Base-by-base conservation (phyloP, 2,797 vertebrate genomes). In the Etheostoma perlongum region DNA sequence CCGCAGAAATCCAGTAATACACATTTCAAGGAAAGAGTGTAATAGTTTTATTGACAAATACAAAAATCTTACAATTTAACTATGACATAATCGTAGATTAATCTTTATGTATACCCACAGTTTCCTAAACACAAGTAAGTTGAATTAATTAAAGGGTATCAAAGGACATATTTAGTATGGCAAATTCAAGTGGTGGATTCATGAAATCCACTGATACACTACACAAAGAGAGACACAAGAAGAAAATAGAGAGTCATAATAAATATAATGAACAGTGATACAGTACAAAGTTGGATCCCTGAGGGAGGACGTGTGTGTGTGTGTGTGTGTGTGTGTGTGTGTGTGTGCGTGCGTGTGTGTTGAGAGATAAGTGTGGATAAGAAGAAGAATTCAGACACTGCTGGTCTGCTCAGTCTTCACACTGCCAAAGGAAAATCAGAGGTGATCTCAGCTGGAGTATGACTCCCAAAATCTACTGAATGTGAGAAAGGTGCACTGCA, bases 401-500 rank as follows among this genome's bases (percentile, higher is more conserved):
- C 87, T 96, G 84, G 95, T 95, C 93, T 96, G 96, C 90, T 97
- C 96, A 49, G 95, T 96, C 92, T 97, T 97, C 85, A 96, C 93
- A 90, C 97, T 97, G 94, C 85, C 70, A 64, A 83, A 69, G 25
- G 9, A 11, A 40, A 11, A 36, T 36, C 9, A 10, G 36, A 40
- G 36, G 10, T 11, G 36, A 40, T 11, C 36, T 40, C 36, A 40
- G 36, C 36, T 11, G 36, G 36, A 11, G 36, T 11, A 11, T 10
- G 10, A 40, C 10, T 40, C 10, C 9, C 9, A 10, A 40, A 8
- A 40, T 27, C 27, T 27, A 4, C 27, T 11, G 36, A 11, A 40
- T 40, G 10, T 40, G 36, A 9, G 10, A 40, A 40, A 40, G 2
- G 9, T 40, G 36, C 36, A 11, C 36, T 40, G 36, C 10, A 40